Conservation (phyloP, 1,140 invertebrate genomes). For the Lineus longissimus region DNA sequence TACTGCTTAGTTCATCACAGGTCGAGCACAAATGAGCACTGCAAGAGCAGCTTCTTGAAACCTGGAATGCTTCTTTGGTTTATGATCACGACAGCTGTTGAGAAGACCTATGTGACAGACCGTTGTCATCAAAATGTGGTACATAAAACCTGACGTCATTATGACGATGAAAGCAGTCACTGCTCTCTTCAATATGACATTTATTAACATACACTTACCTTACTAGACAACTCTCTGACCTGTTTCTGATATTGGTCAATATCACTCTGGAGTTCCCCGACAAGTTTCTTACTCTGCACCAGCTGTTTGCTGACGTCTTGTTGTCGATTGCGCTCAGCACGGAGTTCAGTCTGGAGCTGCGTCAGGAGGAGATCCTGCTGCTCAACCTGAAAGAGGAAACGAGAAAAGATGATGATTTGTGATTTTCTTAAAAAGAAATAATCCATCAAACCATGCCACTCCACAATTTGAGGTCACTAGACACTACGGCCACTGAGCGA, state of each 20-base stretch:
- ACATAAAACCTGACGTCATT: no score
- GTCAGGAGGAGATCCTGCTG: conserved; percentile 45
- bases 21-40: no score
- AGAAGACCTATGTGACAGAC: no score
- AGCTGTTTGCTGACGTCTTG: conserved; percentile 39
- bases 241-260: conserved; percentile 39
- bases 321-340: conserved; percentile 38
- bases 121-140: no score
- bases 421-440: conserved; percentile 10
- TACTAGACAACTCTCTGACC: conserved; percentile 34
- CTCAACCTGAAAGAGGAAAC: conserved; percentile 35
- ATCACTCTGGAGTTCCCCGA: conserved; percentile 41
- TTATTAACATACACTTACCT: conserved; percentile 21
- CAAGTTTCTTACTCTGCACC: conserved; percentile 30
- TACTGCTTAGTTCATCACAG: no score
- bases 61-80: no score
- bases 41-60: no score
- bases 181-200: no score
- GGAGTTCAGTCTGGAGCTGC: conserved; percentile 45
- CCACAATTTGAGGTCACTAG: neutral
- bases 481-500: no score
- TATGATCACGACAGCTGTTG: no score
- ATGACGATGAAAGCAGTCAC: no score
- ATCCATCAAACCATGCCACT: neutral
- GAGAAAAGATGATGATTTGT: conserved; percentile 9